phyloP scores from a whole-genome alignment of 2,113 vertebrate genomes.

The Cynocephalus volans region DNA sequence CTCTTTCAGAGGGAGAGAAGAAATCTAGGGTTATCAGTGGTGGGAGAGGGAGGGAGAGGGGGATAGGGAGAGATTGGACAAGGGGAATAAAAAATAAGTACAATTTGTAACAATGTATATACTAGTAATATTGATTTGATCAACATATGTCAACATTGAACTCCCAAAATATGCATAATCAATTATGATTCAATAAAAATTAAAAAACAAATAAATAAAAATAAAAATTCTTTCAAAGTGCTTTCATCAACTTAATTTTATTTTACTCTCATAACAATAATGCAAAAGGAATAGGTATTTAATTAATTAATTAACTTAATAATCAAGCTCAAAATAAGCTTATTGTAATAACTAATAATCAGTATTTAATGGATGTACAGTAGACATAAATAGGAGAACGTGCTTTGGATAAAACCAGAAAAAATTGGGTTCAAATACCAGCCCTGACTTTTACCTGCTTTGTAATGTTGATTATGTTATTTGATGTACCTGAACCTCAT shows the following conservation, averaged over 20 bases:
- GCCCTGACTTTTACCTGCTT: neutral
- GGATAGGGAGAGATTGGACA: too few relatives aligned
- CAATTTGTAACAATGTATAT: too few relatives aligned
- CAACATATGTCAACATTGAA: too few relatives aligned
- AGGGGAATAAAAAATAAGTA: too few relatives aligned
- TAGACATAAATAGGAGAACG: neutral
- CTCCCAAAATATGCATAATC: too few relatives aligned
- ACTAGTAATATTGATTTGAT: too few relatives aligned
- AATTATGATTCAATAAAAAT: too few relatives aligned
- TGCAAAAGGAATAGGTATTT: neutral
- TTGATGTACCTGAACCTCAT: neutral
- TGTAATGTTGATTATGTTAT: neutral
- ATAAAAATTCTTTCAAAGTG: neutral
- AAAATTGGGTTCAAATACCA: neutral
- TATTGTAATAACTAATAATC: neutral
- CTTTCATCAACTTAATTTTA: conserved; percentile 15
- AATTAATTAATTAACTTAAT: neutral
- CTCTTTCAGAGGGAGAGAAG: too few relatives aligned
- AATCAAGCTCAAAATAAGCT: neutral
- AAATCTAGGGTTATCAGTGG: too few relatives aligned
- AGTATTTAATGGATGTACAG: neutral
- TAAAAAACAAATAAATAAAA: too few relatives aligned
- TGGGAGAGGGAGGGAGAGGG: too few relatives aligned
- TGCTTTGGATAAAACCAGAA: neutral
- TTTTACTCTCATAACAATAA: neutral